Base-by-base conservation (phyloP, 2,888 invertebrate genomes). In the Meandrusa payeni region DNA sequence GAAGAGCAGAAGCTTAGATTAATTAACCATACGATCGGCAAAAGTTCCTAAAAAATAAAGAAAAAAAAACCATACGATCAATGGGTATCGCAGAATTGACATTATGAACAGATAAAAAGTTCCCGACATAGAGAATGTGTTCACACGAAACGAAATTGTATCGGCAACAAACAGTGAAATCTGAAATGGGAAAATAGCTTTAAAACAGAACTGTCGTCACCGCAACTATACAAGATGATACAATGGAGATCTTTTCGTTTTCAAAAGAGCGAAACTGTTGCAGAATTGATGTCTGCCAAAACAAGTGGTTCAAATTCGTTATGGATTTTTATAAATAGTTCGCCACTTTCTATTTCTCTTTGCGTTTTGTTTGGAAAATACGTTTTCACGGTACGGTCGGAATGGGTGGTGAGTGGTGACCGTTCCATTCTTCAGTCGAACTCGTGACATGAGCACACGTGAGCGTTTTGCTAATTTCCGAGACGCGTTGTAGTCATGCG, bases 371-470 rank as follows among this genome's bases (percentile, higher is more conserved):
- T 49, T 41, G 4, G 2, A 4, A 3, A 46, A 41, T 38, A 52
- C 52, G 51, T 64, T 64, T 67, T 60, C 61, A 47, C 59, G 61
- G 57, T 57, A 61, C 57, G 60, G 63, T 64, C 59, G 57, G 55
- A 33, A 44, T 46, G 40, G 55, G 47, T 34, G 51, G 51, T 54
- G 57, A 59, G 47, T 34, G 51, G 51, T 54, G 57, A 59, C 59
- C 56, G 55, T 59, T 51, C 32, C 55, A 50, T 59, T 28, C 26
- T 61, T 28, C 54, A 47, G 56, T 59, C 51, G 57, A 48, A 51
- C 43, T 54, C 17, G 36, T 51, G 58, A 47, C 29, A 28, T 22
- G 38, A 10, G 26, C 41, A 61, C 51, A 55, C 62, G 61, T 66
- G 59, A 59, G 51, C 47, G 54, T 57, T 57, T 61, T 59, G 55